Evolutionary conservation across 2,888 invertebrate genomes (phyloP).

Genomic region (Chalcosyrphus nemorum): DNA sequence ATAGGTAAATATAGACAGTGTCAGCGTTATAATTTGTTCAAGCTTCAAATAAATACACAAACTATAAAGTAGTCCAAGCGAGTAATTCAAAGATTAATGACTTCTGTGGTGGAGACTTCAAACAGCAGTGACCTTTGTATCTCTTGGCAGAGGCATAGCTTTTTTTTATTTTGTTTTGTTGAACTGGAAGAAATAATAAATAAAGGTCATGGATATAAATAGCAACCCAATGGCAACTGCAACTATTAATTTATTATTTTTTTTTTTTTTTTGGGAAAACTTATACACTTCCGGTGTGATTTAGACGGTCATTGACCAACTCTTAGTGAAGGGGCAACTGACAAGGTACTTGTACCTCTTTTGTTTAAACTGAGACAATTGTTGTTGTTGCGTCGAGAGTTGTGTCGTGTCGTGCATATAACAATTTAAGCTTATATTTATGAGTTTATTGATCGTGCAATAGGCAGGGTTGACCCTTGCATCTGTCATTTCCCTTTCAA

Average conservation of each 20-base stretch:
- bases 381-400: too few species aligned
- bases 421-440: too few species aligned
- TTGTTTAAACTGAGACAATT: too few species aligned
- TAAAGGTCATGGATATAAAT: neutral
- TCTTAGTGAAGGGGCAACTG: too few species aligned
- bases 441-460: too few species aligned
- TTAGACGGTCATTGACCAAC: too few species aligned
- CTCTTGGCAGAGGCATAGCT: neutral
- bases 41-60: neutral
- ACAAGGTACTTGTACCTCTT: too few species aligned
- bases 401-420: too few species aligned
- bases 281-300: too few species aligned
- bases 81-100: conserved; percentile 8
- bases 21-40: neutral
- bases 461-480: too few species aligned
- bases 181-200: neutral
- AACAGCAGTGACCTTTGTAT: neutral
- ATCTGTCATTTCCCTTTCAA: too few species aligned
- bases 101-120: neutral
- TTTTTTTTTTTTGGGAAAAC: neutral
- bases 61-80: neutral
- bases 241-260: neutral
- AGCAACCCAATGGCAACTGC: neutral
- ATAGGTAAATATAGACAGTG: too few species aligned
- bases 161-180: neutral